Evolutionary conservation across 2,797 vertebrate genomes (phyloP), one percentile per base, ranked within the genome.

Genomic region (Mus minutoides): DNA sequence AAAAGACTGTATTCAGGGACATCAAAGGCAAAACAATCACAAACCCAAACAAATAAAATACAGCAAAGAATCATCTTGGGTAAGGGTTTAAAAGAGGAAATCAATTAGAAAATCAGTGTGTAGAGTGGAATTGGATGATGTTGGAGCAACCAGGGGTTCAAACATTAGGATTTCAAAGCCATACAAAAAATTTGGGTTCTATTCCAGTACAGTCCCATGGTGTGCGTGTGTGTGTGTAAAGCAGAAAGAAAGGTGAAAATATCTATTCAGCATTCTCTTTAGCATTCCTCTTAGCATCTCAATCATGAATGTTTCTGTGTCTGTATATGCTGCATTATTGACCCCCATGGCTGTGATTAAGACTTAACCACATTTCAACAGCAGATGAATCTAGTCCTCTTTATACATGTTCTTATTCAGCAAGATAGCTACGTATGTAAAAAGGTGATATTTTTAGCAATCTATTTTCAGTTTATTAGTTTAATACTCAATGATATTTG

Each of bases 391-490:
- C 88, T 89, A 92, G 88, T 91, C 34, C 1, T 88, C 85, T 86
- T 85, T 90, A 94, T 92, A 88, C 56, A n/a, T 37, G 7, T 96
- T 96, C 92, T 87, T 29, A 31, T 8, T 22, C 7, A 76, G 78
- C 40, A 91, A 94, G 62, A 75, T 84, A 84, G 89, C 62, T 92
- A 89, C 83, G 19, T 94, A 79, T 82, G n/a, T 93, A 62, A 92
- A 91, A 94, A 95, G 60, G 37, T 67, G 83, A 87, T 13, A 75
- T 90, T 97, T 92, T 64, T 58, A n/a, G 56, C 84, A 86, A 94
- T 97, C 75, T 95, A 49, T 58, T 67, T 67, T 79, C 3, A 94
- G 77, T 91, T 52, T 34, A 69, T 69, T 69, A 86, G 21, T 86
- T 85, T 90, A 69, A 31, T 60, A 29, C 77, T 58, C 34, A 95